Conservation (phyloP, 2,888 invertebrate genomes). For the Stictocephala bisonia region DNA sequence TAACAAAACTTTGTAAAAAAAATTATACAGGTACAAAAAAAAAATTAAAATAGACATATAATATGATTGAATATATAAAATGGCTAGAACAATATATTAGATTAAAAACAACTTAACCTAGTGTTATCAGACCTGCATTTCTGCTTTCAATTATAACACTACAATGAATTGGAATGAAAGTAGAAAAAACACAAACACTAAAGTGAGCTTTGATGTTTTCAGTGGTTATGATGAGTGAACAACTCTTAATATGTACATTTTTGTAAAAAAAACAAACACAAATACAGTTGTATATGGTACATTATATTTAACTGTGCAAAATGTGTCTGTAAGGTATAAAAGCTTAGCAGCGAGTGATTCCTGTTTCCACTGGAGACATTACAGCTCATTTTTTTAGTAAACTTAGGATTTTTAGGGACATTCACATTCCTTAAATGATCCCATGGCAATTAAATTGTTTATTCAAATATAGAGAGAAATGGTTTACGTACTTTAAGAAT, state of each 20-base stretch:
- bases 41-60: too few relatives aligned
- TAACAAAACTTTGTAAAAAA: too few relatives aligned
- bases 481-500: too few relatives aligned
- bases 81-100: too few relatives aligned
- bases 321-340: constrained; percentile 45
- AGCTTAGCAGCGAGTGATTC: constrained; percentile 39
- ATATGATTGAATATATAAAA: too few relatives aligned
- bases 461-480: too few relatives aligned
- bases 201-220: constrained; percentile 52
- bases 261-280: constrained; percentile 47
- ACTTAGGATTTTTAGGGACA: constrained; percentile 46
- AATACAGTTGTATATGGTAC: constrained; percentile 47
- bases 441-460: constrained; percentile 47
- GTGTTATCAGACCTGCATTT: constrained; percentile 59
- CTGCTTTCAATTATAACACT: constrained; percentile 61
- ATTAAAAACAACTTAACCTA: too few relatives aligned
- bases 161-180: constrained; percentile 58
- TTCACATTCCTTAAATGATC: constrained; percentile 46
- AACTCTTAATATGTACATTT: constrained; percentile 52
- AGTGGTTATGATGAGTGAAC: constrained; percentile 50
- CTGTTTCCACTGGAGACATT: constrained; percentile 16
- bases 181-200: constrained; percentile 53
- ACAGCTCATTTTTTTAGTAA: constrained; percentile 23
- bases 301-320: constrained; percentile 42
- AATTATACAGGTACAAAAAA: too few relatives aligned